Base-by-base conservation (phyloP, 2,888 invertebrate genomes). In the Epinotia demarniana region DNA sequence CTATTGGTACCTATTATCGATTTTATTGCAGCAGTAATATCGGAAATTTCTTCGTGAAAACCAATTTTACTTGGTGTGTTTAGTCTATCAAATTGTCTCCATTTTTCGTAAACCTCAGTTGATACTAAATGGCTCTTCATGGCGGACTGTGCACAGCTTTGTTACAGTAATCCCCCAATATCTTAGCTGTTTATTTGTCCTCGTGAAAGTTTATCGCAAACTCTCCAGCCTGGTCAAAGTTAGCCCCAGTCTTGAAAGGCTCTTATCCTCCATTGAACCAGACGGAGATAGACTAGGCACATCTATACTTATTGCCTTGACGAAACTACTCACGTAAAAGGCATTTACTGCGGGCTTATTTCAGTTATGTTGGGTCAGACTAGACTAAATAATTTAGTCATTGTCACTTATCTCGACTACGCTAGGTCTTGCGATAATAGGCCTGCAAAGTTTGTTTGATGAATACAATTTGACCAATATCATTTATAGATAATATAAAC, bases 261-360 rank as follows among this genome's bases (percentile, higher is more conserved):
- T 18, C 27, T 66, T 53, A 66, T 66, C 33, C 53, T 66, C 27
- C 66, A 66, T 27, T 13, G 49, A 66, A 66, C 49, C 66, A 66
- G 66, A 33, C 27, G 60, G 27, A 66, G 49, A 66, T n/a, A 53
- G n/a, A 53, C 49, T 27, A 27, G 11, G 27, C 8, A 66, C 16
- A 23, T 66, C 66, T 27, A 5, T 53, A n/a, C 19, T 11, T 53
- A n/a, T 66, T 49, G 27, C 27, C 27, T 60, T 12, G 12, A 19
- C 3, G 18, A 19, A 19, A 19, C n/a, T 13, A 61, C 8, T n/a
- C 39, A 33, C 18, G 1, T 9, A 16, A 61, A 61, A 61, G 13
- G 19, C 33, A 61, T 61, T 61, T 61, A 33, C 9, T 18, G 39
- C 4, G 16, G 62, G 18, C 62, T 62, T 19, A 16, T 58, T 9